These are phyloP conservation scores for Nebria brevicollis DNA, from an alignment of 2,888 invertebrate genomes.

Conservation along the genomic window DNA sequence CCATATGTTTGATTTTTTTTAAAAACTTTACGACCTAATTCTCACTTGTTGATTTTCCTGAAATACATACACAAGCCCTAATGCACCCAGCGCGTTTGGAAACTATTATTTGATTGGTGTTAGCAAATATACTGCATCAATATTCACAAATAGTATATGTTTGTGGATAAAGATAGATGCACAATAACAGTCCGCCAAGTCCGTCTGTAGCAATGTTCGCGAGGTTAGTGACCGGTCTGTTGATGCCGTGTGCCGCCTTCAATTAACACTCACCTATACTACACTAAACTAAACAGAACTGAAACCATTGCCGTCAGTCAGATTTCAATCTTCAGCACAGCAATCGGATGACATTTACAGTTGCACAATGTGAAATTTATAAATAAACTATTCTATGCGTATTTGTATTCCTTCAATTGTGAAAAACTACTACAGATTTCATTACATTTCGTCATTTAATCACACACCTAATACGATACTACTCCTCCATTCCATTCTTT, in stretches of 20 bases:
- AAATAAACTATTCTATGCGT: not conserved
- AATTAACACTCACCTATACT: conserved; percentile 4
- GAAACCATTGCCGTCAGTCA: conserved; percentile 12
- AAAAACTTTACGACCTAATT: too few relatives aligned
- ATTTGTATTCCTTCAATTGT: not conserved
- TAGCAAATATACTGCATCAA: not conserved
- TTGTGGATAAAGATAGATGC: not conserved
- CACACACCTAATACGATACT: too few relatives aligned
- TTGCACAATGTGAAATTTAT: conserved; percentile 7
- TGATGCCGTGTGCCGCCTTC: conserved; percentile 8
- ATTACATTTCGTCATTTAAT: too few relatives aligned
- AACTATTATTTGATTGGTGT: not conserved
- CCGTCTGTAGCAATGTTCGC: not conserved
- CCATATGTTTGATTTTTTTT: too few relatives aligned
- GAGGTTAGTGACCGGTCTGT: conserved; percentile 19
- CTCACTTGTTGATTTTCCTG: too few relatives aligned
- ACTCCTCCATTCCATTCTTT: too few relatives aligned
- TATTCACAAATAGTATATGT: not conserved
- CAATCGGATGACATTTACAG: conserved; percentile 13
- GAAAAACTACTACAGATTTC: too few relatives aligned
- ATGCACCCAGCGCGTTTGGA: not conserved
- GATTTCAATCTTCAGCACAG: conserved; percentile 16
- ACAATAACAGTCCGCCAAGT: not conserved
- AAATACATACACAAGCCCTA: too few relatives aligned
- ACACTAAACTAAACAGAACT: not conserved